phyloP scores from a whole-genome alignment of 2,113 vertebrate genomes.

The Macquaria ambigua region DNA sequence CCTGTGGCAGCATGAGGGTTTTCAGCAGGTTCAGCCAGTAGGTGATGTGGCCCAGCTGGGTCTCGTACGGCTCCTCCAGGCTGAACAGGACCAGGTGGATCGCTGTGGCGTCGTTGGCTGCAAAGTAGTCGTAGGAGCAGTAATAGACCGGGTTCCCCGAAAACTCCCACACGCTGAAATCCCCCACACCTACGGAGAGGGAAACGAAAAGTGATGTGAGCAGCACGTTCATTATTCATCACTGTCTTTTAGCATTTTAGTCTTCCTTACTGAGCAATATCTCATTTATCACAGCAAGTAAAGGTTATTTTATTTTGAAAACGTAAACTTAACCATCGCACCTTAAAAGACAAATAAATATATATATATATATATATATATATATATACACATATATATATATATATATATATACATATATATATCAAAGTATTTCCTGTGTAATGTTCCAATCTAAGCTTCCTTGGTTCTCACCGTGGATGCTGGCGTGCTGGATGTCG shows the following conservation, averaged over 20 bases:
- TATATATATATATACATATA: no score
- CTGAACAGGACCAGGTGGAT: constrained; percentile 95
- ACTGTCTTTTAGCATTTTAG: background rate
- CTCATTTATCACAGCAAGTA: background rate
- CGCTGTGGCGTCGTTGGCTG: constrained; percentile 92
- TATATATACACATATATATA: no score
- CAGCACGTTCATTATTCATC: background rate
- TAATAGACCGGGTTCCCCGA: constrained; percentile 97
- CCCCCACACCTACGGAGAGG: constrained; percentile 89
- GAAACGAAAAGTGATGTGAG: background rate
- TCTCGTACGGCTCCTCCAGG: constrained; percentile 96
- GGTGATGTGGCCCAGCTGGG: constrained; percentile 94
- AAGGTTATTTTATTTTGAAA: background rate
- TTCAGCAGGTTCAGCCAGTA: constrained; percentile 98
- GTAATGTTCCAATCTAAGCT: no score
- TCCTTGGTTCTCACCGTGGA: constrained; percentile 85
- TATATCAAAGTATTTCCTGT: no score
- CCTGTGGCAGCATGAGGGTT: constrained; percentile 90
- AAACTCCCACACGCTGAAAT: constrained; percentile 98
- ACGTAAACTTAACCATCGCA: background rate
- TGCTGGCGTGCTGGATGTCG: constrained; percentile 90
- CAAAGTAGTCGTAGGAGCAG: constrained; percentile 97
- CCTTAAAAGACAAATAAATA: background rate
- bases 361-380: no score
- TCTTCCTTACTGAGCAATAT: background rate